Evolutionary conservation across 2,888 invertebrate genomes (phyloP).

Genomic region (Eumacrocentrus americanus): DNA sequence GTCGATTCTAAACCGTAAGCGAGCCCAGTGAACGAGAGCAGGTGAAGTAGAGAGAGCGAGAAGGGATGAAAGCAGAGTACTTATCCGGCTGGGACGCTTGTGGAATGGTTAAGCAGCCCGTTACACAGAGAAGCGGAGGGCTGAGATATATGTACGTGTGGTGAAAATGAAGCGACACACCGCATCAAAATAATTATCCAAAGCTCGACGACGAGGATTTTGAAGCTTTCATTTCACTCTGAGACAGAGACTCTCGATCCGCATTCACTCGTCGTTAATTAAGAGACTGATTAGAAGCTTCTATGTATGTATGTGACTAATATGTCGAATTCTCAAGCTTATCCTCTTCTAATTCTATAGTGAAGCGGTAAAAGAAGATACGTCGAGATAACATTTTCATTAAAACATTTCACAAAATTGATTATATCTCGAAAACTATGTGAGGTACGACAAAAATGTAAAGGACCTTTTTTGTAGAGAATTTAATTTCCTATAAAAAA

Average conservation of each 20-base stretch:
- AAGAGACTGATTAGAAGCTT: not conserved
- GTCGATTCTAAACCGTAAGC: conserved; percentile 4
- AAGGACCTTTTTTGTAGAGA: not conserved
- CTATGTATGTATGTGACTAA: no score
- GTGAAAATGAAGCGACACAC: not conserved
- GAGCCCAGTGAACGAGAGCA: not conserved
- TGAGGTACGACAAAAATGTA: not conserved
- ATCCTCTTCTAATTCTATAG: no score
- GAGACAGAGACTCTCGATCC: not conserved
- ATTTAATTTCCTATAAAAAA: not conserved
- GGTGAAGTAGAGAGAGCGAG: not conserved
- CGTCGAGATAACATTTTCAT: no score
- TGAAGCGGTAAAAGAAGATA: no score
- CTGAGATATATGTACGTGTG: not conserved
- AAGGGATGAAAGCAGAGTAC: conserved; percentile 35
- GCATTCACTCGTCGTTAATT: not conserved
- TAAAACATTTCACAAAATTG: no score
- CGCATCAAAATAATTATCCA: conserved; percentile 8
- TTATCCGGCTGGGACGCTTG: conserved; percentile 36
- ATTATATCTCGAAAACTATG: not conserved
- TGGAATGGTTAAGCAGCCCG: conserved; percentile 44
- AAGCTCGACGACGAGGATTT: not conserved
- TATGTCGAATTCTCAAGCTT: no score
- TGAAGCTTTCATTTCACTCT: not conserved
- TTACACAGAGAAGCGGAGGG: conserved; percentile 31